Conservation (phyloP, 2,888 invertebrate genomes). For the Encarsia formosa region DNA sequence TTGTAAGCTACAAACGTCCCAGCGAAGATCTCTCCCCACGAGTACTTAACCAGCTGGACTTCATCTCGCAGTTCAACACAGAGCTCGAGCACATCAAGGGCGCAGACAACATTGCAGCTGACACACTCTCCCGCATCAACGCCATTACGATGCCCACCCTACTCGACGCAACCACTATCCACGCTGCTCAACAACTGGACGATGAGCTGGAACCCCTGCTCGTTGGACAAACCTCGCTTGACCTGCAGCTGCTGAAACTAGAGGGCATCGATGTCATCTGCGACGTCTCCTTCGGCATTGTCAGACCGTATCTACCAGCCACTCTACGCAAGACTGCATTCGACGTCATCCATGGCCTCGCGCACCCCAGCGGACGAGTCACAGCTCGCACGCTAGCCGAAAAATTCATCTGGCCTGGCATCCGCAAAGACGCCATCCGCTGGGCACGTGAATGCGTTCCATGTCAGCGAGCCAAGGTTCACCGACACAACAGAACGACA, state of each 20-base stretch:
- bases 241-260: not conserved
- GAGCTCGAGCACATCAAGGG: not conserved
- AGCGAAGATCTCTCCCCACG: conserved; percentile 1
- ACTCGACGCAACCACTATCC: not conserved
- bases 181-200: no score
- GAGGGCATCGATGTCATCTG: not conserved
- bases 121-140: not conserved
- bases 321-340: no score
- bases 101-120: no score
- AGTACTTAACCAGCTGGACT: not conserved
- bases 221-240: not conserved
- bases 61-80: not conserved
- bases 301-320: conserved; percentile 30
- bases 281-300: not conserved
- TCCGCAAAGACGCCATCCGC: conserved; percentile 17
- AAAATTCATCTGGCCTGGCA: no score
- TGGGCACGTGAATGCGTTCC: conserved; percentile 26
- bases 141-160: not conserved
- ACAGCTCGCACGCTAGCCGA: conserved; percentile 28
- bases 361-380: conserved; percentile 28
- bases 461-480: conserved; percentile 29
- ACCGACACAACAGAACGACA: conserved; percentile 19
- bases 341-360: conserved; percentile 26
- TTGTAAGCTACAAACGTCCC: not conserved
- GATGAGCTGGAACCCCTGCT: conserved; percentile 7